These are phyloP conservation scores for Folsomia candida DNA, from an alignment of 2,888 invertebrate species.

Conservation along the genomic window DNA sequence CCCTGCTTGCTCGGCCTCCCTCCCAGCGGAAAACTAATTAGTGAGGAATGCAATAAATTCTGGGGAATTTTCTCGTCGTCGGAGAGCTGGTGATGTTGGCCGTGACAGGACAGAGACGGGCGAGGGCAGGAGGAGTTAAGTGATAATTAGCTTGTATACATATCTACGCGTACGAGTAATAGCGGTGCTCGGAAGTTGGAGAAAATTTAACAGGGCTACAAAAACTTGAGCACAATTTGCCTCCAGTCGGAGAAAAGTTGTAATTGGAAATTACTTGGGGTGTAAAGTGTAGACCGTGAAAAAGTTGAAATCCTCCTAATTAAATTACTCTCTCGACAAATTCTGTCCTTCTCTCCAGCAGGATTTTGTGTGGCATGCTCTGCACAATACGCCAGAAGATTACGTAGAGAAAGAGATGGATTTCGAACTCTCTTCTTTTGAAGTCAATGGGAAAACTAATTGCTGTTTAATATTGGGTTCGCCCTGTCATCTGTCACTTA, in stretches of 20 bases:
- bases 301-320: background rate
- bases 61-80: conserved; percentile 9
- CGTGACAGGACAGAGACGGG: conserved; percentile 2
- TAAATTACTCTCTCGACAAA: background rate
- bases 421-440: too few species aligned
- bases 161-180: too few species aligned
- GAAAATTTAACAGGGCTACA: background rate
- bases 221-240: background rate
- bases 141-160: conserved; percentile 20
- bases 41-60: conserved; percentile 23
- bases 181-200: background rate
- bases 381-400: background rate
- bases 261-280: background rate
- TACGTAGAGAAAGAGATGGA: background rate
- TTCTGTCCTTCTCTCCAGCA: background rate
- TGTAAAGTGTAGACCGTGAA: background rate
- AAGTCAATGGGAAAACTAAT: background rate
- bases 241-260: background rate
- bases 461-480: background rate
- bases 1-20: background rate
- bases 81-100: too few species aligned
- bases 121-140: conserved; percentile 5
- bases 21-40: conserved; percentile 14
- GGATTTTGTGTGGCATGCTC: background rate
- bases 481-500: background rate